Conservation (phyloP, 2,888 invertebrate species). For the Plebejus melissa region DNA sequence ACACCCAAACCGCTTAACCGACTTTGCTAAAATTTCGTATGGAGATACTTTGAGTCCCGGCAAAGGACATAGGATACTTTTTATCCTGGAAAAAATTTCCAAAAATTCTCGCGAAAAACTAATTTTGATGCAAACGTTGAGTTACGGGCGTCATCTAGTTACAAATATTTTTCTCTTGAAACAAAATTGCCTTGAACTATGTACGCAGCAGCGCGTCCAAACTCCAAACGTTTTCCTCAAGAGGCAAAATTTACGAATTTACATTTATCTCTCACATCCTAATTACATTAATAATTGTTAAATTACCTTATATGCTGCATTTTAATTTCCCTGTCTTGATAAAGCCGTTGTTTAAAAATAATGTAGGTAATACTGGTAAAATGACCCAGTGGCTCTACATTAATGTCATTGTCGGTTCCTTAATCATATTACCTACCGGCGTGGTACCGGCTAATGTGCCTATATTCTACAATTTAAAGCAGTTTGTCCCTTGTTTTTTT, state of each 20-base stretch:
- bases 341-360: not conserved
- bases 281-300: not conserved
- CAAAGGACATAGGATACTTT: too few species aligned
- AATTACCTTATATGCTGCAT: not conserved
- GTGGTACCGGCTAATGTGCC: not conserved
- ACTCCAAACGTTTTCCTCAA: not conserved
- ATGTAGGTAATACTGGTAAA: not conserved
- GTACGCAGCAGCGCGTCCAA: not conserved
- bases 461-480: not conserved
- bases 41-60: too few species aligned
- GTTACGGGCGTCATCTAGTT: too few species aligned
- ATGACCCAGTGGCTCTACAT: constrained; percentile 1
- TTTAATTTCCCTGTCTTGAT: not conserved
- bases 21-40: too few species aligned
- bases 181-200: not conserved
- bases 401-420: constrained; percentile 4
- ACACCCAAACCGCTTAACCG: too few species aligned
- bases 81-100: too few species aligned
- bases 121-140: too few species aligned
- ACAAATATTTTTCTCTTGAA: too few species aligned
- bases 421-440: not conserved
- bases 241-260: not conserved
- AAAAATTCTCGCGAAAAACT: too few species aligned
- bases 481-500: not conserved
- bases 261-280: not conserved